Base-by-base conservation (phyloP, 2,113 vertebrate species). In the Oreochromis spilurus region DNA sequence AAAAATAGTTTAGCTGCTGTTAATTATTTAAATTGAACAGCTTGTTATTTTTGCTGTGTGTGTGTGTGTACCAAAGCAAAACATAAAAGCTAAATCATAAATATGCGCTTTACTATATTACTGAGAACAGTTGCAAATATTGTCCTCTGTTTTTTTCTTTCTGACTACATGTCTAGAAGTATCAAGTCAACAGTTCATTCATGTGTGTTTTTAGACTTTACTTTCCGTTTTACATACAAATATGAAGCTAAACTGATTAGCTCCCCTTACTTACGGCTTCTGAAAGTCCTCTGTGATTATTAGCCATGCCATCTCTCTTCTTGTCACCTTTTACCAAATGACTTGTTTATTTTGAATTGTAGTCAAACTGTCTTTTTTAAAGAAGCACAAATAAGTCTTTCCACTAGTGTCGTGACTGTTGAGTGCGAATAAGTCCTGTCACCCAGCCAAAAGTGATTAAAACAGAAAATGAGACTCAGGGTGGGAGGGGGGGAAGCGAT, bases 331-430 rank as follows among this genome's bases (percentile, higher is more conserved):
- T 40, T 77, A 53, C 48, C 58, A 90, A 57, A 90, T 91, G 85
- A 91, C 81, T n/a, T 84, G 17, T 89, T 82, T 79, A 83, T 80
- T 92, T 92, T 84, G 48, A 90, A 53, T 14, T 67, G 12, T 52
- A 48, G 62, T 70, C 82, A 21, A 72, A 53, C 6, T 3, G 17
- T 29, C 16, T 31, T 36, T 84, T 85, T 60, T 14, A n/a, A 31
- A 67, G 29, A 40, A 72, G 58, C 78, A 67, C 50, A 82, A 85
- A 14, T 48, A 82, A 79, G 79, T 89, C 40, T 40, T 48, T 55
- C 88, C 60, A 54, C 84, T 45, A 79, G 83, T 75, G 72, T 13
- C 29, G 29, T 50, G 78, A 90, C 85, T 93, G 78, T 89, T 89
- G 75, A 62, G 62, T 17, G 50, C 77, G 77, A 75, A 90, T 82